phyloP scores from a whole-genome alignment of 2,888 invertebrate genomes.

The Drosophila mercatorum region DNA sequence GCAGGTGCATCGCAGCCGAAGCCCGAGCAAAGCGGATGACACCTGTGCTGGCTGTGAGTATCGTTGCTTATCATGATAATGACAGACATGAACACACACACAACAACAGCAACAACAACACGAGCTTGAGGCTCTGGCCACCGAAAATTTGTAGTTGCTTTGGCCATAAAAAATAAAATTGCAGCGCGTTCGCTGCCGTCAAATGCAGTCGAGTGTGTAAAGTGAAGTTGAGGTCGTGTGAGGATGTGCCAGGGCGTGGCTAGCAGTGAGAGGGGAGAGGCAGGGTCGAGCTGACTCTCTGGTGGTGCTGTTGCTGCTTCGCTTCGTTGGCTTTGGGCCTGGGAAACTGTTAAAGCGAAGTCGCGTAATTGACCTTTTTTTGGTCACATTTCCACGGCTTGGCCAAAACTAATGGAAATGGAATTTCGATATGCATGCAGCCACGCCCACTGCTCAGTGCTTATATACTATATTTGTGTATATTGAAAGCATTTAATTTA shows the following conservation, averaged over 20 bases:
- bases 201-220: slow-evolving; percentile 77
- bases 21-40: slow-evolving; percentile 71
- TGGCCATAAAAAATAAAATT: slow-evolving; percentile 55
- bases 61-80: slow-evolving; percentile 73
- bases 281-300: not conserved
- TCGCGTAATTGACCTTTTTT: slow-evolving; percentile 77
- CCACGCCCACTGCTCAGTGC: slow-evolving; percentile 55
- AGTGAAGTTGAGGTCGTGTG: slow-evolving; percentile 53
- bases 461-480: not conserved
- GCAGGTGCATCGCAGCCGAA: slow-evolving; percentile 52
- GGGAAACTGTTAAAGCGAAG: slow-evolving; percentile 57
- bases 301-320: slow-evolving; percentile 13
- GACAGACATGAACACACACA: slow-evolving; percentile 38
- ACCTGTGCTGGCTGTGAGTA: slow-evolving; percentile 58
- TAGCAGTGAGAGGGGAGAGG: not conserved
- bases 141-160: slow-evolving; percentile 46
- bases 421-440: slow-evolving; percentile 45
- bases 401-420: slow-evolving; percentile 37
- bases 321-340: slow-evolving; percentile 54
- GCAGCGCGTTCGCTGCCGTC: slow-evolving; percentile 34
- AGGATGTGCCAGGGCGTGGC: slow-evolving; percentile 59
- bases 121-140: slow-evolving; percentile 16
- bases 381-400: slow-evolving; percentile 42
- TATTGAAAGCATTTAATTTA: slow-evolving; percentile 40
- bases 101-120: slow-evolving; percentile 6